A percentile compares a stretch with the other conserved stretches of the same genome.
Conservation (phyloP, 2,888 invertebrate species). For the Priapulus caudatus region DNA sequence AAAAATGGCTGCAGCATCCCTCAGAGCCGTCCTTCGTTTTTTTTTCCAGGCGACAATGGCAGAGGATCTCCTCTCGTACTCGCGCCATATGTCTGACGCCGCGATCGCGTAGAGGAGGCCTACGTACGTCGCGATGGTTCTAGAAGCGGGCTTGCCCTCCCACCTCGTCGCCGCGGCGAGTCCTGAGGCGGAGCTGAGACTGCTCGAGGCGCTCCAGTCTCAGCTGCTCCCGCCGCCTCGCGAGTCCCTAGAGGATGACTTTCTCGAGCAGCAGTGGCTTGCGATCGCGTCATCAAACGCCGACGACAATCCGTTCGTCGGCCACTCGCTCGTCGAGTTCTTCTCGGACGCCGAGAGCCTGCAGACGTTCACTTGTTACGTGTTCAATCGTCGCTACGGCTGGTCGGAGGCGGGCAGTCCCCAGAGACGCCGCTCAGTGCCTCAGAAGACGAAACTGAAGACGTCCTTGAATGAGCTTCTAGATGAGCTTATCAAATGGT, state of each 20-base stretch:
- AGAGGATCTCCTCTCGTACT: too few relatives aligned
- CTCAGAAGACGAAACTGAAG: constrained; percentile 24
- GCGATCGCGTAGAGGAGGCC: too few relatives aligned
- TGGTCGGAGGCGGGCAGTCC: constrained; percentile 29
- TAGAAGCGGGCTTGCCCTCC: too few relatives aligned
- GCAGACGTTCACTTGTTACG: constrained; percentile 26
- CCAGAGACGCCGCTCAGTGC: constrained; percentile 22
- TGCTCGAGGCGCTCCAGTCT: too few relatives aligned
- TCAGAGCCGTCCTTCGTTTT: too few relatives aligned
- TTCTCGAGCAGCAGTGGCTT: constrained; percentile 13
- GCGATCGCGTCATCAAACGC: not conserved
- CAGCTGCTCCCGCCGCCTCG: too few relatives aligned
- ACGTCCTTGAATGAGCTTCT: constrained; percentile 25
- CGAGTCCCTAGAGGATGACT: constrained; percentile 13
- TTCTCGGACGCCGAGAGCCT: constrained; percentile 18
- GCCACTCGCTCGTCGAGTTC: not conserved
- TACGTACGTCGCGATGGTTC: too few relatives aligned
- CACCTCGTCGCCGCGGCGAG: too few relatives aligned
- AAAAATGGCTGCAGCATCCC: too few relatives aligned
- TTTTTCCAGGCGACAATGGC: too few relatives aligned
- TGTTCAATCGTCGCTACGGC: constrained; percentile 32
- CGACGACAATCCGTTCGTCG: not conserved
- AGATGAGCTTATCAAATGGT: constrained; percentile 27
- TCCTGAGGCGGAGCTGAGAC: too few relatives aligned
- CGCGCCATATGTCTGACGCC: too few relatives aligned